These are phyloP conservation scores for Tupaia chinensis DNA, from an alignment of 2,113 vertebrate genomes.

Conservation along the genomic window DNA sequence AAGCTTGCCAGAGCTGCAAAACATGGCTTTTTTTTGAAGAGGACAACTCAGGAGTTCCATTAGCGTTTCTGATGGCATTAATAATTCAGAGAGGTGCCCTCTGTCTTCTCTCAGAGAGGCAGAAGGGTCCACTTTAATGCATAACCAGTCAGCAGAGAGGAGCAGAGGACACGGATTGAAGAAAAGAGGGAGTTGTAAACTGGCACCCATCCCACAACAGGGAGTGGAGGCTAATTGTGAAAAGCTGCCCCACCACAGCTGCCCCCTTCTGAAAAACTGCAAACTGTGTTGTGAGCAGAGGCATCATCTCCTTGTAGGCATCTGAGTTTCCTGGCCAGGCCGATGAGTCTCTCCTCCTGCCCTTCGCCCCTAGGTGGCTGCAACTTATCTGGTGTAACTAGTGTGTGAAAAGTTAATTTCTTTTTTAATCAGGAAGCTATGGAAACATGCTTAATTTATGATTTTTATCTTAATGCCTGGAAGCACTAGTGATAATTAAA, in stretches of 20 bases:
- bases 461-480: conserved; percentile 52
- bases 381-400: background rate
- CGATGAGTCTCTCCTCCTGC: background rate
- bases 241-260: background rate
- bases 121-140: background rate
- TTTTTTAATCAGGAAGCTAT: conserved; percentile 40
- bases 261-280: conserved; percentile 32
- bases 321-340: background rate
- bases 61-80: background rate
- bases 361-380: fast-evolving
- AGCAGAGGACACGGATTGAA: background rate
- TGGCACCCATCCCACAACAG: background rate
- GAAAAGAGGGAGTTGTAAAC: background rate
- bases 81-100: conserved; percentile 50
- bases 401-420: background rate
- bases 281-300: conserved; percentile 53
- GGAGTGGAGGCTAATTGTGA: conserved; percentile 19
- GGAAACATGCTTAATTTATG: conserved; percentile 61
- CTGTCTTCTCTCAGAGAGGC: background rate
- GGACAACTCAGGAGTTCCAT: background rate
- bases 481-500: conserved; percentile 46
- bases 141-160: background rate
- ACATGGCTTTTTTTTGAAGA: conserved; percentile 28
- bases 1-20: background rate
- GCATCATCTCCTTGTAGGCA: background rate